A percentile compares a stretch with the other conserved stretches of the same genome.
Conservation (phyloP, 2,888 invertebrate species). For the Steinernema carpocapsae region DNA sequence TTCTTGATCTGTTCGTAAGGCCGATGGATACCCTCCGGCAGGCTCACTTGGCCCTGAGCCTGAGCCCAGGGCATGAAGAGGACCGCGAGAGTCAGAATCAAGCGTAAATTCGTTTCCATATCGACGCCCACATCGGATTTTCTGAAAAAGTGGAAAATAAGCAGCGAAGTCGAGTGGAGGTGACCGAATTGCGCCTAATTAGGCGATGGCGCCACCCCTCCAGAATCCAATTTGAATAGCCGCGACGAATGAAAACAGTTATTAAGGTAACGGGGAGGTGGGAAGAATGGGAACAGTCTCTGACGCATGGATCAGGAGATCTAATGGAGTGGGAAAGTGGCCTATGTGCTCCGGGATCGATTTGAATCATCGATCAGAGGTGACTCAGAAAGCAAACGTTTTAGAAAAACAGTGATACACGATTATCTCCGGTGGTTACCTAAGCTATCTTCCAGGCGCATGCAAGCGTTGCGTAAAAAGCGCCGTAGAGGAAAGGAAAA, state of each 20-base stretch:
- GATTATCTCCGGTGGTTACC: not conserved
- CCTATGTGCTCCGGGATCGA: not conserved
- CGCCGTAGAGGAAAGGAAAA: too few relatives aligned
- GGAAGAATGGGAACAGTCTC: not conserved
- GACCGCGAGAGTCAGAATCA: not conserved
- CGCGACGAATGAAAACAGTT: slow-evolving; percentile 31
- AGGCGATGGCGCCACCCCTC: slow-evolving; percentile 6
- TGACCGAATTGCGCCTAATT: slow-evolving; percentile 34
- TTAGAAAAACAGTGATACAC: slow-evolving; percentile 5
- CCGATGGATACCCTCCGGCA: slow-evolving; percentile 47
- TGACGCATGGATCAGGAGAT: not conserved
- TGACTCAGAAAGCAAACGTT: slow-evolving; percentile 16
- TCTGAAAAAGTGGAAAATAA: slow-evolving; percentile 9
- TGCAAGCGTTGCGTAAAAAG: not conserved
- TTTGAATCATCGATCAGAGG: not conserved
- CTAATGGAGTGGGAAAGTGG: not conserved
- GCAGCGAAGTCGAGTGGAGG: not conserved
- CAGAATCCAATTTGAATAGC: slow-evolving; percentile 32
- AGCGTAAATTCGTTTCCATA: slow-evolving; percentile 8
- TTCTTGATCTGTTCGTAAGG: slow-evolving; percentile 56
- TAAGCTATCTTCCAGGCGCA: not conserved
- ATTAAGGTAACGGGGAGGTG: slow-evolving; percentile 35
- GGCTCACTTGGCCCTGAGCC: slow-evolving; percentile 39
- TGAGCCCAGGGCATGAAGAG: not conserved
- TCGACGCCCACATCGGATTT: slow-evolving; percentile 28